Conservation (phyloP, 1,140 invertebrate genomes). For the Phocides pigmalion region DNA sequence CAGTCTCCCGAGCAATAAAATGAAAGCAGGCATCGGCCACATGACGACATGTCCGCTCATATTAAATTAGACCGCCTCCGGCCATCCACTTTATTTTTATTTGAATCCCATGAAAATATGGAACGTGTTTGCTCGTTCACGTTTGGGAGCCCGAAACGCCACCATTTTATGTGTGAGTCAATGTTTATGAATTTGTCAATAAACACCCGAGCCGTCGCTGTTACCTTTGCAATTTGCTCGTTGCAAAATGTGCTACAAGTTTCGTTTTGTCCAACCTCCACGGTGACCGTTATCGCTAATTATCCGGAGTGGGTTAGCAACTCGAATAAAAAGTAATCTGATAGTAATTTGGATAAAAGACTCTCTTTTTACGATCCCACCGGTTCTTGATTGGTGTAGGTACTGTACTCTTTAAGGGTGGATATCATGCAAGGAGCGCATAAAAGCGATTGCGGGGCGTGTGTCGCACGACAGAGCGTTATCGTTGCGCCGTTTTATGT, state of each 20-base stretch:
- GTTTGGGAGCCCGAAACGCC: constrained; percentile 55
- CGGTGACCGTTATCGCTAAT: constrained; percentile 53
- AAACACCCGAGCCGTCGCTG: constrained; percentile 58
- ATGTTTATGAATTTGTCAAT: constrained; percentile 81
- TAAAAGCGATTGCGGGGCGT: constrained; percentile 60
- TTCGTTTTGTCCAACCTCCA: constrained; percentile 36
- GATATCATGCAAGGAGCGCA: constrained; percentile 66
- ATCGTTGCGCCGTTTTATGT: constrained; percentile 39
- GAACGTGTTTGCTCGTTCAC: constrained; percentile 67
- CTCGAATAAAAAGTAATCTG: constrained; percentile 63
- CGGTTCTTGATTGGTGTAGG: constrained; percentile 54
- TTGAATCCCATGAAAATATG: constrained; percentile 81
- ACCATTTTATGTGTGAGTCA: constrained; percentile 68
- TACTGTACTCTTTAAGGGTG: constrained; percentile 57
- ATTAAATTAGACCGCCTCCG: constrained; percentile 79
- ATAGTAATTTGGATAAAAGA: constrained; percentile 64
- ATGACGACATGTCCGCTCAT: constrained; percentile 72
- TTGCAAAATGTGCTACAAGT: constrained; percentile 53
- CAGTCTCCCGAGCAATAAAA: constrained; percentile 74
- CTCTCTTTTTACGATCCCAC: constrained; percentile 58
- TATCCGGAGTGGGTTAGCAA: constrained; percentile 53
- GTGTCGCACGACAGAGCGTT: constrained; percentile 47
- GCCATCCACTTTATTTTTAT: constrained; percentile 79
- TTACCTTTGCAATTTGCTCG: constrained; percentile 61
- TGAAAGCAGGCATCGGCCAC: constrained; percentile 61